A percentile compares a stretch with the other conserved stretches of the same genome.
These are phyloP conservation scores for Arrhamphus sclerolepis DNA, from an alignment of 2,797 vertebrate genomes.

Conservation along the genomic window DNA sequence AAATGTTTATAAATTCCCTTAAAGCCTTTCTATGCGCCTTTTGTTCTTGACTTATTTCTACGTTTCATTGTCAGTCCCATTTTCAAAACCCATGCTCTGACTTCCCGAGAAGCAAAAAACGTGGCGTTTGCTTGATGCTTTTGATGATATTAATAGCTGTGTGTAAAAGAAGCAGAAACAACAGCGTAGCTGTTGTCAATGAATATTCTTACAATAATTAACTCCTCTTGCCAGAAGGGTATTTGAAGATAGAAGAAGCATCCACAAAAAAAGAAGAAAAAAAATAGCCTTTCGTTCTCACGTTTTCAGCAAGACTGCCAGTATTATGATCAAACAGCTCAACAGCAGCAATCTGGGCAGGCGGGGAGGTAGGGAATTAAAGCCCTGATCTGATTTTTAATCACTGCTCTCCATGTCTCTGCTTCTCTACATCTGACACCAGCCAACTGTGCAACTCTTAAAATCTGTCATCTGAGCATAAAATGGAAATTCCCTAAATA, in stretches of 20 bases:
- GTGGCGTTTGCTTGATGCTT: conserved; percentile 44
- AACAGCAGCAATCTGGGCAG: conserved; percentile 68
- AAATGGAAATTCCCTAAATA: conserved; percentile 73
- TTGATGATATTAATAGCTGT: conserved; percentile 63
- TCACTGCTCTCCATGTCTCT: conserved; percentile 68
- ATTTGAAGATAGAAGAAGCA: conserved; percentile 55
- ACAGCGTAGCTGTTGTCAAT: conserved; percentile 38
- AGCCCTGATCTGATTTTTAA: conserved; percentile 79
- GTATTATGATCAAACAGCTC: conserved; percentile 73
- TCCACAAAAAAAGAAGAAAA: no score
- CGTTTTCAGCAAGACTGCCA: conserved; percentile 55
- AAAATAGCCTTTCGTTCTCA: conserved; percentile 53
- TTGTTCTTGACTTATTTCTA: conserved; percentile 59
- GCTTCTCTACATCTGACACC: conserved; percentile 70
- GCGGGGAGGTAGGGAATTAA: conserved; percentile 70
- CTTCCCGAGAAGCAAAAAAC: conserved; percentile 39
- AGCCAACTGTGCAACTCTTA: conserved; percentile 56
- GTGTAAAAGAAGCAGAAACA: conserved; percentile 28
- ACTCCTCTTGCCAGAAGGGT: conserved; percentile 49
- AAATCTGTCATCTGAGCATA: conserved; percentile 62
- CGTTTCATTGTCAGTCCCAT: conserved; percentile 57
- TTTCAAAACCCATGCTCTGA: conserved; percentile 29
- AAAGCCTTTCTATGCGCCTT: conserved; percentile 52
- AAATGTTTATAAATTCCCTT: conserved; percentile 74
- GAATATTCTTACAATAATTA: conserved; percentile 68